Conservation (phyloP, 1,140 invertebrate genomes). For the Drosophila kanapiae region DNA sequence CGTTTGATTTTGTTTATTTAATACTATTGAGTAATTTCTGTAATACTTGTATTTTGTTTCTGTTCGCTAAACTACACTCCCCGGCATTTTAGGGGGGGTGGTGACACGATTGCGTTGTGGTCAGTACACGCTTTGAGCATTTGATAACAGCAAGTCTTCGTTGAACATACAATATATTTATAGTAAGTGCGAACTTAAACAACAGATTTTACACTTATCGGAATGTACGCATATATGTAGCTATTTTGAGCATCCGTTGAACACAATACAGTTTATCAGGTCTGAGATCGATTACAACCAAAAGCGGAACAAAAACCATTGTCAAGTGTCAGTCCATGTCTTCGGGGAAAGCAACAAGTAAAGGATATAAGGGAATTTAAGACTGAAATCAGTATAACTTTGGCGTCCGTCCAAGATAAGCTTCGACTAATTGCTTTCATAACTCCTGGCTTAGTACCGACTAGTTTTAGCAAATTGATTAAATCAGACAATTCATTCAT, state of each 20-base stretch:
- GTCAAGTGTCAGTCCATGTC: neutral
- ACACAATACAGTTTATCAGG: conserved; percentile 68
- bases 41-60: conserved; percentile 46
- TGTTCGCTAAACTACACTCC: conserved; percentile 31
- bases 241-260: conserved; percentile 70
- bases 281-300: conserved; percentile 59
- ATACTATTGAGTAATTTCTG: conserved; percentile 72
- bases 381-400: conserved; percentile 22
- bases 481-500: conserved; percentile 30
- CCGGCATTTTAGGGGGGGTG: conserved; percentile 6
- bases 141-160: conserved; percentile 50
- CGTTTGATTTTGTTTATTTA: conserved; percentile 62
- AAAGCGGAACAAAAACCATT: conserved; percentile 44
- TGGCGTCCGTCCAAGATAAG: conserved; percentile 37
- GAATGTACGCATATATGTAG: conserved; percentile 13
- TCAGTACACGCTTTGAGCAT: conserved; percentile 64
- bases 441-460: conserved; percentile 35
- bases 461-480: conserved; percentile 39
- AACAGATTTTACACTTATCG: conserved; percentile 45
- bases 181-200: conserved; percentile 15
- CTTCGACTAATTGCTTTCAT: conserved; percentile 41
- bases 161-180: conserved; percentile 49
- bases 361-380: conserved; percentile 17
- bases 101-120: conserved; percentile 47
- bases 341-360: conserved; percentile 1